These are phyloP conservation scores for Xestia xanthographa DNA, from an alignment of 2,888 invertebrate genomes.

Conservation along the genomic window DNA sequence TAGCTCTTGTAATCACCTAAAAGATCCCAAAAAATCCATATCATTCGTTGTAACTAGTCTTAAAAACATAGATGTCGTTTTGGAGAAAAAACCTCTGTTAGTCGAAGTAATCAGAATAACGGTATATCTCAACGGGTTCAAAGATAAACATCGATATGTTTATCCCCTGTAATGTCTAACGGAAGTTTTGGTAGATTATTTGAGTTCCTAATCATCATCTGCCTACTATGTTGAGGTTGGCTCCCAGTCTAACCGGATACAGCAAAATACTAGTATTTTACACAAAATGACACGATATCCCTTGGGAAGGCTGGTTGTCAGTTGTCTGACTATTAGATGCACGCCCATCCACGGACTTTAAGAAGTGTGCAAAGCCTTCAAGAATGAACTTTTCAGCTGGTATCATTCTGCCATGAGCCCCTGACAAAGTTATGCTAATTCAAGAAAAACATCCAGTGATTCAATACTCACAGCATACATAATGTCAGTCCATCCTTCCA, in stretches of 20 bases:
- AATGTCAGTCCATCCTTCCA: conserved; percentile 99
- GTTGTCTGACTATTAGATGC: not conserved
- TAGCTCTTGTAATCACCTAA: too few relatives aligned
- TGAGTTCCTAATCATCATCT: not conserved
- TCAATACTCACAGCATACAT: conserved; percentile 95
- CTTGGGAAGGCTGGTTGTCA: not conserved
- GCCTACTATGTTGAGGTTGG: not conserved
- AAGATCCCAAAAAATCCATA: not conserved
- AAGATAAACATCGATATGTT: not conserved
- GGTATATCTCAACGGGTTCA: not conserved
- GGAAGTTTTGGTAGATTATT: not conserved
- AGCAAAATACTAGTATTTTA: not conserved
- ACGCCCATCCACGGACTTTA: not conserved
- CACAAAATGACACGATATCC: not conserved
- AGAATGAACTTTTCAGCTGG: not conserved
- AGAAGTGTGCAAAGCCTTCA: not conserved
- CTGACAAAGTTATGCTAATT: not conserved
- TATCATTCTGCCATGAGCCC: not conserved
- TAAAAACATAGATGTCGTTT: too few relatives aligned
- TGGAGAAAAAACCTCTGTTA: not conserved
- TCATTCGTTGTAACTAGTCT: too few relatives aligned
- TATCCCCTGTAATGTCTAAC: not conserved
- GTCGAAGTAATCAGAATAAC: not conserved
- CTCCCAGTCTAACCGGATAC: not conserved
- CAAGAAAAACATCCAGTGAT: not conserved